Evolutionary conservation across 2,888 invertebrate genomes (phyloP), one percentile per base, ranked within the genome.

Genomic region (Oegoconia quadripuncta): DNA sequence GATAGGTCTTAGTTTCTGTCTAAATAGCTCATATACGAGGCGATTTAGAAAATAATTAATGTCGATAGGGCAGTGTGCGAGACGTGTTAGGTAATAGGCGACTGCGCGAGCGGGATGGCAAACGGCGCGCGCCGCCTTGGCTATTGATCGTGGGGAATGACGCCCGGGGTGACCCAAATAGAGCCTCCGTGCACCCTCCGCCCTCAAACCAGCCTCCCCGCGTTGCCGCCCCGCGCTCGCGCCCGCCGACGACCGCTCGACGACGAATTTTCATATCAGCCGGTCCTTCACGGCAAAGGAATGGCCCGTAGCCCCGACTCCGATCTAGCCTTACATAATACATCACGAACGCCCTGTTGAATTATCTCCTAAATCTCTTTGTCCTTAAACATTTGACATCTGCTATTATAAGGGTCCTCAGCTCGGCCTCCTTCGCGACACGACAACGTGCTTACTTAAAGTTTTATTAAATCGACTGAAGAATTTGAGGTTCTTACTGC

Each of bases 161-260:
- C 84, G 87, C 87, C 87, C 87, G 75, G 87, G 87, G 83, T 87
- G 87, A 87, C 87, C 87, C 87, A 87, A 84, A 87, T 87, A 86
- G 81, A 84, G 80, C 81, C 86, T 84, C 73, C 75, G 71, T 65
- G 63, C 64, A 61, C 74, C 76, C 73, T 55, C 73, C 70, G 55
- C 61, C 69, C 71, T 55, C 67, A 57, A 64, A 64, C 72, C 72
- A 49, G 51, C 58, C 55, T 52, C 68, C 64, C 59, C 59, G 52
- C 59, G 50, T 64, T 57, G 34, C 59, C 59, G 52, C 58, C 48
- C 64, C 57, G 34, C 40, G 66, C 44, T n/a, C 11, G n/a, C n/a
- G n/a, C 68, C 72, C 69, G 59, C 64, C 68, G 64, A 61, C 66
- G 64, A 60, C 66, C 73, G 76, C 70, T 75, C 72, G 64, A 65